Base-by-base conservation (phyloP, 2,888 invertebrate genomes). In the Rhamnusium bicolor region DNA sequence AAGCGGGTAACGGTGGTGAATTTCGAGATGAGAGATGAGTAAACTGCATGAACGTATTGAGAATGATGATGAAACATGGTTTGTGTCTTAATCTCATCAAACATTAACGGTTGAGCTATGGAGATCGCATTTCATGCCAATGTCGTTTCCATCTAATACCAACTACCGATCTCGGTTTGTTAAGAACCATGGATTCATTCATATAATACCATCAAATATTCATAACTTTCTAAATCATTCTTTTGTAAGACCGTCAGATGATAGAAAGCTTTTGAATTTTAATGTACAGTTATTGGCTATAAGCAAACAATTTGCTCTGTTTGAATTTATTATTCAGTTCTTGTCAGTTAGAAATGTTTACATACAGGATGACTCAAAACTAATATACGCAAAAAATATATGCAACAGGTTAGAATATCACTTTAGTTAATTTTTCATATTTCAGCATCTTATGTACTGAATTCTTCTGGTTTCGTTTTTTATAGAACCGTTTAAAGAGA, bases 81-180 rank as follows among this genome's bases (percentile, higher is more conserved):
- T 87, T 86, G 85, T 85, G 86, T 87, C 87, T 87, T 87, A 87
- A 87, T 87, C 86, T 87, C 86, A 87, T 87, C 85, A 87, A 87
- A 87, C 84, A 87, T 87, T 87, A 77, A 82, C 77, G 79, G 66
- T 51, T 61, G 49, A 62, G 65, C 74, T 70, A 74, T 76, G 79
- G 74, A 79, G 74, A 79, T 78, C 74, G 74, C 73, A 68, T 73
- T 72, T 53, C 65, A 19, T 67, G 54, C 47, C 61, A 61, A 19
- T 56, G 19, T 29, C 70, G 46, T 67, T 72, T 69, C 29, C 73
- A 46, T 66, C 75, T 73, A 76, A 77, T 77, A 73, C 75, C 73
- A 72, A 74, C 75, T 73, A 71, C 73, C 60, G 54, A 66, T 46
- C 69, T 74, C 70, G 75, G 71, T 75, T 70, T 73, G 75, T 77